Evolutionary conservation across 2,888 invertebrate species (phyloP).

Genomic region (Sicus ferrugineus): DNA sequence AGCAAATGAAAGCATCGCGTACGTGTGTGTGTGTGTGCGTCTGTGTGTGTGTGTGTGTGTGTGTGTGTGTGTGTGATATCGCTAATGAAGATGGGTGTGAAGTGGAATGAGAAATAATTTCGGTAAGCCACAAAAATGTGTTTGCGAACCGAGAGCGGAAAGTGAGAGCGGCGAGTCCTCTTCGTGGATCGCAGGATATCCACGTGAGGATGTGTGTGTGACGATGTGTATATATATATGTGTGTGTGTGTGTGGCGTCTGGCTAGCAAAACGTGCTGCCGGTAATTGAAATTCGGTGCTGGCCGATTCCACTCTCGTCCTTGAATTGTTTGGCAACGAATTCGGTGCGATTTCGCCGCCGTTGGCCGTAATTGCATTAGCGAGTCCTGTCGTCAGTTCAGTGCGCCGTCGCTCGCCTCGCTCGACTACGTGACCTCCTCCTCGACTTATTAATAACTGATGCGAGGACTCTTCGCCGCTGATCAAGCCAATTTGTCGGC

Average conservation of each 20-base stretch:
- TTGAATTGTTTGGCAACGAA: constrained; percentile 35
- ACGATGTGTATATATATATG: background rate
- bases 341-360: constrained; percentile 45
- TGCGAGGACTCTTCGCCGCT: constrained; percentile 37
- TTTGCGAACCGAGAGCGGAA: constrained; percentile 38
- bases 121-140: constrained; percentile 55
- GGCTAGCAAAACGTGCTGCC: too few relatives aligned
- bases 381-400: background rate
- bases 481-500: constrained; percentile 34
- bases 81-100: background rate
- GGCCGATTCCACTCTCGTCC: background rate
- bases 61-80: background rate
- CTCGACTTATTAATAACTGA: constrained; percentile 40
- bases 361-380: constrained; percentile 57
- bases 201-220: background rate
- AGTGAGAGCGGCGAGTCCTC: constrained; percentile 18
- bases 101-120: constrained; percentile 45
- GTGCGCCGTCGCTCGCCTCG: background rate
- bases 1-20: background rate
- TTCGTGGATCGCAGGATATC: background rate
- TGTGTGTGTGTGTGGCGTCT: background rate
- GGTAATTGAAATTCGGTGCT: constrained; percentile 40
- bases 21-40: too few relatives aligned
- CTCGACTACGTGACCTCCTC: constrained; percentile 39
- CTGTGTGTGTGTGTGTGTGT: background rate